Conservation (phyloP, 2,888 invertebrate species). For the Keiferia lycopersicella region DNA sequence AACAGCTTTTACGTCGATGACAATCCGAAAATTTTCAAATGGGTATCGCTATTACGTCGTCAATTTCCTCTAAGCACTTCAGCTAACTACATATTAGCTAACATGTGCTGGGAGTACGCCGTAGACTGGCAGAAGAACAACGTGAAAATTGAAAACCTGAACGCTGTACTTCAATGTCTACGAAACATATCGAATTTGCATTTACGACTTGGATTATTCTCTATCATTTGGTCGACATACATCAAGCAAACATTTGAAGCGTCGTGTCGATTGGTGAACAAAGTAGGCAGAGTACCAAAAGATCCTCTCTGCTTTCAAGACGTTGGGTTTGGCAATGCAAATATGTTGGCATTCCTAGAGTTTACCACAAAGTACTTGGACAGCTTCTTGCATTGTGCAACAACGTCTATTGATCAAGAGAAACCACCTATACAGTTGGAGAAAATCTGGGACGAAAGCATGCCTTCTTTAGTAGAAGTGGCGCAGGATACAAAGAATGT, state of each 20-base stretch:
- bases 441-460: slow-evolving; percentile 85
- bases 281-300: slow-evolving; percentile 91
- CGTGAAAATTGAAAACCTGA: slow-evolving; percentile 83
- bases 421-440: slow-evolving; percentile 77
- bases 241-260: slow-evolving; percentile 90
- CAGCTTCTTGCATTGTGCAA: slow-evolving; percentile 67
- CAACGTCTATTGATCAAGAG: slow-evolving; percentile 56
- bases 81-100: slow-evolving; percentile 88
- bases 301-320: slow-evolving; percentile 91
- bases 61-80: slow-evolving; percentile 94
- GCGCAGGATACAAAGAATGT: slow-evolving; percentile 89
- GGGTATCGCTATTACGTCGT: slow-evolving; percentile 83
- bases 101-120: slow-evolving; percentile 96
- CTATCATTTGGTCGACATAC: slow-evolving; percentile 94
- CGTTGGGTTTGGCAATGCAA: slow-evolving; percentile 85
- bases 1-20: slow-evolving; percentile 60
- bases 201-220: slow-evolving; percentile 89
- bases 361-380: slow-evolving; percentile 73
- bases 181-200: slow-evolving; percentile 83
- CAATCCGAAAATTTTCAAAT: slow-evolving; percentile 80
- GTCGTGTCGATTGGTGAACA: slow-evolving; percentile 88
- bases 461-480: slow-evolving; percentile 87
- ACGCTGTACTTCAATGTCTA: slow-evolving; percentile 87
- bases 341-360: slow-evolving; percentile 77
- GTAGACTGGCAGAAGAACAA: slow-evolving; percentile 92